Base-by-base conservation (phyloP, 2,113 vertebrate species). In the Cinclus cinclus region DNA sequence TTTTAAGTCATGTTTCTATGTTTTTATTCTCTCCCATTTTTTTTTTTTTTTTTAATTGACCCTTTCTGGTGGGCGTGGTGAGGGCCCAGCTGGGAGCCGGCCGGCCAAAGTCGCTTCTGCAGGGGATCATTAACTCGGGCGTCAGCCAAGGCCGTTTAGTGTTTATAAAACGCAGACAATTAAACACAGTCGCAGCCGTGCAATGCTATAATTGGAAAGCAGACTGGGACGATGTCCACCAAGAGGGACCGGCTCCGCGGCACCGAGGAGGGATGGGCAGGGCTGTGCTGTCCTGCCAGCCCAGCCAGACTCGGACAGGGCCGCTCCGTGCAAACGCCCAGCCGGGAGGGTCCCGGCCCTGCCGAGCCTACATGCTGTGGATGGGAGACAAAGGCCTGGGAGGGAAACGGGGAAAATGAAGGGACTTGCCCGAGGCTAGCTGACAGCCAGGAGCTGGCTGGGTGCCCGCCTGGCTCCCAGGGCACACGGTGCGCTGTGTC, bases 181-280 rank as follows among this genome's bases (percentile, higher is more conserved):
- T 91, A 96, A 96, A 85, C 78, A 37, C 13, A 7, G 83, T 92
- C 6, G 9, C 87, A 73, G 87, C 70, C 78, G 81, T 88, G 93
- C 83, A 94, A 96, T 94, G 71, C 95, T 95, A 90, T 95, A 95
- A 96, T 97, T 93, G 95, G 93, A 95, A 96, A 94, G 90, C 64
- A 88, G 83, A 31, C 83, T 81, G 73, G 88, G 88, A 80, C 2
- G 5, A 67, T 56, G 81, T 63, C 95, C 95, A 77, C 67, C 3
- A 0, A 49, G 50, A 88, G 75, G 50, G 78, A 79, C 93, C 2
- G 11, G 84, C 69, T 93, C 65, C 74, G 44, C 0, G 35, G 60
- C 89, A 53, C 62, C 7, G 1, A 19, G 75, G 82, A 2, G 24
- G 86, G 87, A 4, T 4, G 31, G 55, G 65, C 47, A 41, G 76